Evolutionary conservation across 2,797 vertebrate genomes (phyloP), one percentile per base, ranked within the genome.

Genomic region (Sternotherus odoratus): DNA sequence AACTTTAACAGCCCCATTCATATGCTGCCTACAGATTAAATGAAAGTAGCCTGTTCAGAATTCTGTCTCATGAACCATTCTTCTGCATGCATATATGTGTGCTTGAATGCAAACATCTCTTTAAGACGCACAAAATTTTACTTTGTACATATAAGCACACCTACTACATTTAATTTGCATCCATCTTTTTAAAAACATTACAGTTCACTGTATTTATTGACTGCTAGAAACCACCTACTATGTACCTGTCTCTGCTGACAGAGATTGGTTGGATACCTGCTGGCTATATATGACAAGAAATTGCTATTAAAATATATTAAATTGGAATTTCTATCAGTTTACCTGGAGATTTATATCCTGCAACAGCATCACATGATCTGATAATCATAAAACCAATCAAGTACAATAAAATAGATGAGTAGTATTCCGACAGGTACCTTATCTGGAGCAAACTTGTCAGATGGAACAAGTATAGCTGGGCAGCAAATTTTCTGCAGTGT

Each of bases 241-340:
- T 53, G 7, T 39, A 39, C 51, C 36, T 91, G 26, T 24, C n/a
- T 5, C 39, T 12, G 36, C 19, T 92, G n/a, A 82, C 83, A 92
- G 81, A 50, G 15, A 0, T 43, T 72, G 9, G 21, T 39, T 46
- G 46, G 36, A 30, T 80, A 77, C 48, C 77, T 53, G 3, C 72
- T 87, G 3, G 78, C 0, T 39, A 28, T 79, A 43, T 17, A 16
- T 49, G 77, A 69, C 79, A 28, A 54, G 88, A 57, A 53, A 72
- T 87, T 95, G 54, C 90, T 93, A 86, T 94, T 83, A 92, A 72
- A 72, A 91, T 87, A 46, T 60, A 89, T 49, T n/a, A 50, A 83
- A 19, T 89, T 92, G 77, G 74, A 75, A 72, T 72, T 24, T 39
- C 21, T 43, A 15, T 72, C 23, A 39, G 9, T 43, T 36, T 43